Conservation (phyloP, 2,888 invertebrate genomes). For the Lamellibrachia satsuma region DNA sequence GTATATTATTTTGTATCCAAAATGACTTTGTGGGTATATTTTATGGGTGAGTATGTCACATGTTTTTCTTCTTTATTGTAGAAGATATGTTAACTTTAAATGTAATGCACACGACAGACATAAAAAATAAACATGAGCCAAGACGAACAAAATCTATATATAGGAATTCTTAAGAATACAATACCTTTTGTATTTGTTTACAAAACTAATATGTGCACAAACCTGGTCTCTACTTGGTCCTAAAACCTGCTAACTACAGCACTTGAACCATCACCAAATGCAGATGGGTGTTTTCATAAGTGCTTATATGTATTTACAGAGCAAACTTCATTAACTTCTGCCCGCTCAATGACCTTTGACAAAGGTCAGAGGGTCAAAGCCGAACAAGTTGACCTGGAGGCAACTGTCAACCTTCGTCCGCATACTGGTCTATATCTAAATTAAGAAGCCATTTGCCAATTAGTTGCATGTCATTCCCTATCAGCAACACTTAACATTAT, state of each 20-base stretch:
- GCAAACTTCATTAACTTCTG: not conserved
- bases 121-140: not conserved
- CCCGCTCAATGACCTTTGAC: not conserved
- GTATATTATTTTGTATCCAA: no score
- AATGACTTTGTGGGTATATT: no score
- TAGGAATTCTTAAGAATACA: not conserved
- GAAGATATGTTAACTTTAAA: not conserved
- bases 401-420: not conserved
- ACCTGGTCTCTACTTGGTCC: not conserved
- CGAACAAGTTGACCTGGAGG: not conserved
- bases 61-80: no score
- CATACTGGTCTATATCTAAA: not conserved
- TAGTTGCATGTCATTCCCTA: not conserved
- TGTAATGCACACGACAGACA: not conserved
- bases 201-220: not conserved
- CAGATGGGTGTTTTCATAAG: not conserved
- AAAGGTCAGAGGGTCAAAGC: not conserved
- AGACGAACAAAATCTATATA: not conserved
- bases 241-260: not conserved
- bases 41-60: no score
- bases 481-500: not conserved
- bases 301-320: slow-evolving; percentile 6
- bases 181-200: not conserved
- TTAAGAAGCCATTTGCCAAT: not conserved
- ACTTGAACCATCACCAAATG: not conserved